Evolutionary conservation across 2,888 invertebrate genomes (phyloP).

Genomic region (Sinentomon sp.): DNA sequence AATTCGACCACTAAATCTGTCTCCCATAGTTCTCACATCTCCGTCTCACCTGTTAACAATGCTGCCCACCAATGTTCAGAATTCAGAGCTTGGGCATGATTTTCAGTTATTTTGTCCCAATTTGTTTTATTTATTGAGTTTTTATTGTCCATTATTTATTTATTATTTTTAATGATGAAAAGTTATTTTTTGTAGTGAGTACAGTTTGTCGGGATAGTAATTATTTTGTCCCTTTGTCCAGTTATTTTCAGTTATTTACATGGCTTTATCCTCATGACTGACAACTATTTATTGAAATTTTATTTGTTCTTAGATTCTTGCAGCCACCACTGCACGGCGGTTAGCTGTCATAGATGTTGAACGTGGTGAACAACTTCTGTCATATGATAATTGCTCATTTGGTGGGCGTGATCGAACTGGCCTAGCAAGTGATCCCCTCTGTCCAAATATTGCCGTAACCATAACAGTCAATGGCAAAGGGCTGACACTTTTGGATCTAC

Average conservation of each 20-base stretch:
- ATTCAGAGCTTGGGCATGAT: no score
- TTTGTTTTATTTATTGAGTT: no score
- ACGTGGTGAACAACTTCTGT: conserved; percentile 23
- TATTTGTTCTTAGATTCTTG: conserved; percentile 23
- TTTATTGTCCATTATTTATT: no score
- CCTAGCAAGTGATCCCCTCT: conserved; percentile 23
- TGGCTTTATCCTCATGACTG: not conserved
- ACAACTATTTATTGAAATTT: not conserved
- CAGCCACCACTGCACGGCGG: conserved; percentile 23
- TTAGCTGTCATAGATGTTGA: conserved; percentile 25
- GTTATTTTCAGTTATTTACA: not conserved
- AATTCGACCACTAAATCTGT: no score
- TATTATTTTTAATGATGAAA: no score
- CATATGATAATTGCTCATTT: conserved; percentile 25
- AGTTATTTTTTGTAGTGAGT: no score
- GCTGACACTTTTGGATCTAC: conserved; percentile 23
- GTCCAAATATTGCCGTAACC: conserved; percentile 24
- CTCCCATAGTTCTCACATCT: no score
- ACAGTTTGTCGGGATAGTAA: no score
- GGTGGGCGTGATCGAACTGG: conserved; percentile 23
- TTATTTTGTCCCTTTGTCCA: no score
- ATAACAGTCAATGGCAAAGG: conserved; percentile 25
- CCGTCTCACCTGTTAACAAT: no score
- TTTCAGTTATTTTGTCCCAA: no score
- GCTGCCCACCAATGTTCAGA: no score